Evolutionary conservation across 2,888 invertebrate species (phyloP), one percentile per base, ranked within the genome.

Genomic region (Tachystola acroxantha): DNA sequence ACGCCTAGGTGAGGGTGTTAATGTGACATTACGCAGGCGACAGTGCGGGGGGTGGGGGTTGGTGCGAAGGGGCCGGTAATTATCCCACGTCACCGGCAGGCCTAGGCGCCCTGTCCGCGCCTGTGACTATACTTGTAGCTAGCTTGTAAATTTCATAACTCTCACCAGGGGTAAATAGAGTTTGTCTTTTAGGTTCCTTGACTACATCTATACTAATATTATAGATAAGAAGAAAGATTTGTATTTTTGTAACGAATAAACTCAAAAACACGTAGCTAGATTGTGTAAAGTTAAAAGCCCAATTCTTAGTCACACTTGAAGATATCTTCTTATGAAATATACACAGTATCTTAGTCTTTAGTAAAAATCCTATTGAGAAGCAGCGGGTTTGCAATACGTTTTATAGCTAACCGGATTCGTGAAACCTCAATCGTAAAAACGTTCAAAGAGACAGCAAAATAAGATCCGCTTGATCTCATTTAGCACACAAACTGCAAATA

Each of bases 1-100:
- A 48, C 49, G 45, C 44, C n/a, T 58, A 62, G 66, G 74, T 67
- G 57, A 69, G 75, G 81, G 81, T 79, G 85, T 75, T 85, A 85
- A 85, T 85, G 75, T 84, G 80, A 81, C 85, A 84, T 84, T 81
- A 80, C 75, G 57, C 53, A 40, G 46, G 41, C 39, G n/a, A n/a
- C n/a, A n/a, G 44, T 25, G 36, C 42, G 55, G 39, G 57, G 49
- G 46, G 40, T 39, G 47, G 49, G 35, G 46, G 45, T 47, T 35
- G 40, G 46, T 2, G 10, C 27, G 44, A 37, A 64, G 59, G 57
- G 63, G 60, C 54, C 64, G 73, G 80, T 85, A 86, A 86, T 86
- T 86, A 86, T 81, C 77, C 76, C 81, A 75, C 75, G 85, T 86
- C 85, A 86, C 47, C 56, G 57, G 63, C 85, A 86, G 84, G 65